Evolutionary conservation across 2,888 invertebrate genomes (phyloP).

Genomic region (Amiota communis): DNA sequence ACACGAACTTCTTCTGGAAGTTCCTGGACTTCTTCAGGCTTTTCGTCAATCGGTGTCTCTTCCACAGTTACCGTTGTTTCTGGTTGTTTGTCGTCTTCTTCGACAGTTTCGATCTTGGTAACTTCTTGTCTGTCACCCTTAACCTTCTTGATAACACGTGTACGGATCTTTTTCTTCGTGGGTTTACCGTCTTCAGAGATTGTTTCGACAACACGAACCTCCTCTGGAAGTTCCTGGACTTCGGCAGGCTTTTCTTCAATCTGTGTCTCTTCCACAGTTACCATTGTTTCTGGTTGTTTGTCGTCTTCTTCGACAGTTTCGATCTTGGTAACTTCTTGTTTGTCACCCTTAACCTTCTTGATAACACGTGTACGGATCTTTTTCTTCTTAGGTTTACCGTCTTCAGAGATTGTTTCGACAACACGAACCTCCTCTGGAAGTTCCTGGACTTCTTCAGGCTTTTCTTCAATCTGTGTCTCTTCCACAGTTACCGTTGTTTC

Average conservation of each 20-base stretch:
- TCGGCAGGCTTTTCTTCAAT: constrained; percentile 55
- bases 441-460: constrained; percentile 41
- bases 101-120: constrained; percentile 69
- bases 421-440: constrained; percentile 56
- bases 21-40: constrained; percentile 40
- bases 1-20: constrained; percentile 56
- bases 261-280: constrained; percentile 62
- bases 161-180: constrained; percentile 64
- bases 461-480: constrained; percentile 38
- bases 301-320: constrained; percentile 58
- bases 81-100: constrained; percentile 50
- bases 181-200: constrained; percentile 66
- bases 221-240: constrained; percentile 54
- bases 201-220: constrained; percentile 62
- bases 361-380: constrained; percentile 68
- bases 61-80: constrained; percentile 56
- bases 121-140: constrained; percentile 69
- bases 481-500: constrained; percentile 56
- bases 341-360: constrained; percentile 66
- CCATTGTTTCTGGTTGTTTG: constrained; percentile 57
- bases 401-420: constrained; percentile 67
- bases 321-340: constrained; percentile 67
- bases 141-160: constrained; percentile 39
- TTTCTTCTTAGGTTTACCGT: constrained; percentile 47
- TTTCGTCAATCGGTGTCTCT: constrained; percentile 39